Percentiles rank a stretch among this genome's conserved stretches.
Evolutionary conservation across 2,888 invertebrate genomes (phyloP).

Genomic region (Terebella lapidaria): DNA sequence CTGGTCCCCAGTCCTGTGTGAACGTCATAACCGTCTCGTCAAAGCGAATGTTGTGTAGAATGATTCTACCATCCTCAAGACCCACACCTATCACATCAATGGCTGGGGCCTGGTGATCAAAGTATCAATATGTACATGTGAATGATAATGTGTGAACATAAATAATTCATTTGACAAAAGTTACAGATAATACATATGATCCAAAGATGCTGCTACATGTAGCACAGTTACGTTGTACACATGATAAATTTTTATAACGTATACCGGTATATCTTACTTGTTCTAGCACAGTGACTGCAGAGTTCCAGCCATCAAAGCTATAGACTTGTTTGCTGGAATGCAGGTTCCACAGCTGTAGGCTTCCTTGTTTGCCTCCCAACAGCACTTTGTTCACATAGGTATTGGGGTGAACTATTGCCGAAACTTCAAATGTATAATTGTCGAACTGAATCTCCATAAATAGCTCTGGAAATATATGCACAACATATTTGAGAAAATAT

Average conservation of each 20-base stretch:
- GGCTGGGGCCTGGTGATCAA: constrained; percentile 68
- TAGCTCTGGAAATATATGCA: constrained; percentile 46
- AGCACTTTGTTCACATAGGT: constrained; percentile 92
- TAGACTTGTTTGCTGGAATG: constrained; percentile 62
- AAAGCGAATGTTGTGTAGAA: constrained; percentile 79
- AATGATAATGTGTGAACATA: not conserved
- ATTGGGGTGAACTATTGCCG: constrained; percentile 81
- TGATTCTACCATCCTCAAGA: constrained; percentile 73
- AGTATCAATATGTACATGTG: constrained; percentile 2
- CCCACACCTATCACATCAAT: constrained; percentile 87
- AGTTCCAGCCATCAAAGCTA: constrained; percentile 71
- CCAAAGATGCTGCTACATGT: no score
- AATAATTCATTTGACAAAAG: not conserved
- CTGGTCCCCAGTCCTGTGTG: constrained; percentile 85
- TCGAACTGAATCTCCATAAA: constrained; percentile 53
- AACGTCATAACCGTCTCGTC: constrained; percentile 80
- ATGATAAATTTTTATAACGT: no score
- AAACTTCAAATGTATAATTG: constrained; percentile 68
- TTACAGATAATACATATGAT: not conserved
- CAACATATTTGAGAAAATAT: no score
- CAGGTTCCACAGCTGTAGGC: constrained; percentile 85
- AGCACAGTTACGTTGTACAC: no score
- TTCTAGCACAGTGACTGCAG: constrained; percentile 69
- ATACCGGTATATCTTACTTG: constrained; percentile 60
- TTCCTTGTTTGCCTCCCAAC: constrained; percentile 70